Evolutionary conservation across 2,113 vertebrate species (phyloP), one percentile per base, ranked within the genome.

Genomic region (Anoplopoma fimbria): DNA sequence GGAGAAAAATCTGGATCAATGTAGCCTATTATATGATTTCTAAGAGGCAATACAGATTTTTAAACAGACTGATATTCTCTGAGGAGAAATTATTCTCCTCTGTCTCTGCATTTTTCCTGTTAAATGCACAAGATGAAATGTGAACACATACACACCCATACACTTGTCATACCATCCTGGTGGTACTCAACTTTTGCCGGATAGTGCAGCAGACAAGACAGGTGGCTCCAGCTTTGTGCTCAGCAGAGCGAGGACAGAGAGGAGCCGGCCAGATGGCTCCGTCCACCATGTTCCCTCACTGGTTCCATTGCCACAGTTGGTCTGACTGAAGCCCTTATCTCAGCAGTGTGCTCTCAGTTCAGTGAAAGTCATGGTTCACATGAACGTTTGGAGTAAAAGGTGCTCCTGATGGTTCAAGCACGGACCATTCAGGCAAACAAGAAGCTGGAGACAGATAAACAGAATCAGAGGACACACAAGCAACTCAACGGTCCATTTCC

Each of bases 231-330:
- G 92, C 87, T 91, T 55, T 68, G 82, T 89, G 92, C 77, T 84
- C 92, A 92, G 89, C 89, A 83, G 90, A 94, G 92, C 91, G 87
- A 68, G 77, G 83, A 75, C 45, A 15, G 83, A 81, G 71, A 79
- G 75, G 75, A 85, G 84, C 88, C 53, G 79, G 87, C 92, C 93
- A 94, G 92, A 94, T 93, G 94, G 93, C 88, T 84, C 75, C 25
- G 70, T 90, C 91, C 88, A 75, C 84, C 89, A 90, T 84, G 80
- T 89, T 92, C 83, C 55, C 77, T 87, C 87, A 15, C 88, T 23
- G 91, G 74, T 87, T 93, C 85, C 74, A 62, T 74, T 84, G 76
- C 83, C 63, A 83, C 87, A 81, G 77, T 79, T 29, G 1, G 69
- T 82, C 87, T 83, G 83, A 90, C 81, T 68, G 71, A 58, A 86